phyloP scores from a whole-genome alignment of 1,140 invertebrate species.

The Rhizoglyphus robini region DNA sequence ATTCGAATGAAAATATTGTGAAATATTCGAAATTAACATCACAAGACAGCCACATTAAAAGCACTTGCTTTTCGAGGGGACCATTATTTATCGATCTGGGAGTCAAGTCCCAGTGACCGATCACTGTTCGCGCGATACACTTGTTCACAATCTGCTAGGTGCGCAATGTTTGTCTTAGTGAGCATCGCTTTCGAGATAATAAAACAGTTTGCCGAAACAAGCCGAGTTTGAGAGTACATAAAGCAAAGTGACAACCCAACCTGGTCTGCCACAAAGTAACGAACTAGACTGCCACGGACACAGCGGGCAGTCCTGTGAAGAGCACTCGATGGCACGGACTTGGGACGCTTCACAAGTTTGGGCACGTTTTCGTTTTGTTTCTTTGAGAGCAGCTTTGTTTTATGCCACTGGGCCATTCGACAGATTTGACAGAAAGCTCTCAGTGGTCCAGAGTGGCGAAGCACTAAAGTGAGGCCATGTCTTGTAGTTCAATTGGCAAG shows the following conservation, averaged over 20 bases:
- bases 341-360: neutral
- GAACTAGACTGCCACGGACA: neutral
- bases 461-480: no score
- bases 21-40: no score
- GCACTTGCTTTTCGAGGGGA: no score
- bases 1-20: no score
- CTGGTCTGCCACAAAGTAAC: neutral
- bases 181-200: neutral
- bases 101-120: no score
- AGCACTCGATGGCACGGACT: neutral
- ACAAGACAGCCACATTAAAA: no score
- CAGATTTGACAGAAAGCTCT: conserved; percentile 6
- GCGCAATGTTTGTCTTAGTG: neutral
- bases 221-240: neutral
- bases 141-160: neutral
- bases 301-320: neutral
- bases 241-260: neutral
- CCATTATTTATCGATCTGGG: no score
- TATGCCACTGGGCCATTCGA: neutral
- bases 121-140: neutral
- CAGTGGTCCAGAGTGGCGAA: neutral
- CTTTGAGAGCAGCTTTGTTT: conserved; percentile 4
- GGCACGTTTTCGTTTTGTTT: neutral
- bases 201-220: conserved; percentile 5
- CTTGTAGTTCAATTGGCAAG: no score